These are phyloP conservation scores for Microplitis deprimator DNA, from an alignment of 2,888 invertebrate genomes.

Conservation along the genomic window DNA sequence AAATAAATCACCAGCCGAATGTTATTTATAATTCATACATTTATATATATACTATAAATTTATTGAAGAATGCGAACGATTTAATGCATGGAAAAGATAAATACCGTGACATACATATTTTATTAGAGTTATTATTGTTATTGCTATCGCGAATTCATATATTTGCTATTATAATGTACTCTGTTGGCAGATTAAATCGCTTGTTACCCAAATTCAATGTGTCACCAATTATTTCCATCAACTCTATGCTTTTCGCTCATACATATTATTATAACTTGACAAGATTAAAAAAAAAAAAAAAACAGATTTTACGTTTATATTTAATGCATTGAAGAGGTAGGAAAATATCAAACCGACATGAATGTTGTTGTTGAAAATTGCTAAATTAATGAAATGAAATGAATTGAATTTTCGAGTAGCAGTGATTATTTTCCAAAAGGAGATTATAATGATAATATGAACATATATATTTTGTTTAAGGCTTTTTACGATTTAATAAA, in stretches of 20 bases:
- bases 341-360: too few relatives aligned
- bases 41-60: neutral
- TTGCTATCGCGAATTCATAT: neutral
- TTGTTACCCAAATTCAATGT: neutral
- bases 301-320: too few relatives aligned
- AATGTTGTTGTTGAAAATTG: too few relatives aligned
- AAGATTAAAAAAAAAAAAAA: too few relatives aligned
- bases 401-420: too few relatives aligned
- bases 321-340: too few relatives aligned
- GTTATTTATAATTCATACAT: neutral
- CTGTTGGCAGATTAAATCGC: constrained; percentile 15
- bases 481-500: too few relatives aligned
- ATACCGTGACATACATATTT: neutral
- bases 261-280: neutral
- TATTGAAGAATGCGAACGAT: constrained; percentile 13
- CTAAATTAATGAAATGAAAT: too few relatives aligned
- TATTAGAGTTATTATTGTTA: neutral
- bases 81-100: constrained; percentile 43
- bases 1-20: too few relatives aligned
- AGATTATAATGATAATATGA: too few relatives aligned
- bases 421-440: too few relatives aligned
- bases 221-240: constrained; percentile 18
- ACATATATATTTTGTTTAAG: too few relatives aligned
- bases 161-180: constrained; percentile 17
- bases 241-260: neutral